phyloP scores from a whole-genome alignment of 2,888 invertebrate genomes.

The Hecatera dysodea region DNA sequence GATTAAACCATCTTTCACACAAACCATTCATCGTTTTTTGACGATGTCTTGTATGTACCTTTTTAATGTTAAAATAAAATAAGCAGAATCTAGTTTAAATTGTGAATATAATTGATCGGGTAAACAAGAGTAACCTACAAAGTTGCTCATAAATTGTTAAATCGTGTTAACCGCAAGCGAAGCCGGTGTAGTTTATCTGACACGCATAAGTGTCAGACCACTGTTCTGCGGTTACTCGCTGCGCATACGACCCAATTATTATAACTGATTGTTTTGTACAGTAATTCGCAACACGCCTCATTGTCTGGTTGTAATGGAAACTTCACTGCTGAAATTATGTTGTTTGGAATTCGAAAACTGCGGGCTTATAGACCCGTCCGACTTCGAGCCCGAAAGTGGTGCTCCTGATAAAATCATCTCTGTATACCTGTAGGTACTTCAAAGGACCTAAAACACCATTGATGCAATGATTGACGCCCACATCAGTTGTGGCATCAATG shows the following conservation, averaged over 20 bases:
- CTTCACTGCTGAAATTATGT: neutral
- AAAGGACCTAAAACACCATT: neutral
- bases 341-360: neutral
- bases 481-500: too few species aligned
- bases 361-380: neutral
- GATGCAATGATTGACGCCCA: neutral
- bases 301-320: conserved; percentile 22
- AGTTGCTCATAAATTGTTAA: conserved; percentile 54
- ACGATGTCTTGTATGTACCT: neutral
- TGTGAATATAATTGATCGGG: conserved; percentile 41
- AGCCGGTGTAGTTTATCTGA: conserved; percentile 60
- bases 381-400: neutral
- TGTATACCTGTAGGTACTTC: neutral
- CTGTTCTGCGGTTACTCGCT: conserved; percentile 71
- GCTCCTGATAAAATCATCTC: neutral
- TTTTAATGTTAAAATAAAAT: neutral
- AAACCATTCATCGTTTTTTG: neutral
- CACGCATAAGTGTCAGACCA: conserved; percentile 62
- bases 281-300: conserved; percentile 42
- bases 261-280: conserved; percentile 65
- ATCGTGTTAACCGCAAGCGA: conserved; percentile 62
- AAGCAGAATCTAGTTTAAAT: conserved; percentile 26
- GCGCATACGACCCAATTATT: conserved; percentile 72
- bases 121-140: conserved; percentile 61
- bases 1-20: neutral